Percentiles rank a stretch among this genome's conserved stretches.
These are phyloP conservation scores for Lasioglossum villosulum DNA, from an alignment of 2,888 invertebrate species.

Conservation along the genomic window DNA sequence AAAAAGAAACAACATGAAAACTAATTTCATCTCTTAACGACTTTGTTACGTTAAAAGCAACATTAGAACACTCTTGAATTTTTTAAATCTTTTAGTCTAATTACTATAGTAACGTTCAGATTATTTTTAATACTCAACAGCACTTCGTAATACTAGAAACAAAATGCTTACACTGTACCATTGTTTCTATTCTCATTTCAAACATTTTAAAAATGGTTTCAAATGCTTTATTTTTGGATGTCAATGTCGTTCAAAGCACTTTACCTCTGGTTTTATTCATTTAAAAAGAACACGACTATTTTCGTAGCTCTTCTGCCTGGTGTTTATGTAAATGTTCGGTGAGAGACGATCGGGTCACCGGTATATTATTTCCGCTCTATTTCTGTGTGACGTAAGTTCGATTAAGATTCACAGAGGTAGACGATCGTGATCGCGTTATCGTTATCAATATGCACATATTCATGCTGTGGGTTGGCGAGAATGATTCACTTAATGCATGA, in stretches of 20 bases:
- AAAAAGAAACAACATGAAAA: no score
- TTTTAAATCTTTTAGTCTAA: no score
- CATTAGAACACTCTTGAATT: no score
- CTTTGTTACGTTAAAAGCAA: no score
- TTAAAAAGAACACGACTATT: neutral
- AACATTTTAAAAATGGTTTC: no score
- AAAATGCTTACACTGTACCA: no score
- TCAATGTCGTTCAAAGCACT: no score
- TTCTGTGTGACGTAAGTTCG: conserved; percentile 31
- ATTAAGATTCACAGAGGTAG: conserved; percentile 31
- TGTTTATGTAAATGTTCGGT: neutral
- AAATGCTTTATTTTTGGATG: neutral
- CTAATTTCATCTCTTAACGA: no score
- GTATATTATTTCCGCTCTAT: conserved; percentile 44
- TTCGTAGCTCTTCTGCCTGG: neutral
- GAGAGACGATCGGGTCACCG: conserved; percentile 25
- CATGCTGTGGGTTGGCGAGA: neutral
- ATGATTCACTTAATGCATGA: conserved; percentile 35
- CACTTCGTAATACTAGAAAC: no score
- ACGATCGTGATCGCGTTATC: conserved; percentile 1
- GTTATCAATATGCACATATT: conserved; percentile 22
- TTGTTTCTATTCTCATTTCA: neutral
- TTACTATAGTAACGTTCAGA: no score
- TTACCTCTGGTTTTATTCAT: neutral
- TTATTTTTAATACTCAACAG: no score